phyloP scores from a whole-genome alignment of 2,797 vertebrate genomes.

The Girardinus metallicus region DNA sequence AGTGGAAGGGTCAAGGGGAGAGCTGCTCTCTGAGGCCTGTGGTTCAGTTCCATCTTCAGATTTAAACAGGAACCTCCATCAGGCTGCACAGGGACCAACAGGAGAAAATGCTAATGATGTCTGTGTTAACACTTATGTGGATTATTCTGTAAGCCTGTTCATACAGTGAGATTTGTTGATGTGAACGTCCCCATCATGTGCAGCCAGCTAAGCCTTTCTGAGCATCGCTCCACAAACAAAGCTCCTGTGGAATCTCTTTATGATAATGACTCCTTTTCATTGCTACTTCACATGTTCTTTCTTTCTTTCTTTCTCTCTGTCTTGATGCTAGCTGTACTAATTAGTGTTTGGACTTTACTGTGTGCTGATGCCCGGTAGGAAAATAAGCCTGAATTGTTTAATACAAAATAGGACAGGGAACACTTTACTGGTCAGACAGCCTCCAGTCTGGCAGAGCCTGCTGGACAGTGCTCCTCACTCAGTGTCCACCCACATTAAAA shows the following conservation, averaged over 20 bases:
- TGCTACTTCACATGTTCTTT: neutral
- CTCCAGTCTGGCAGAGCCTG: neutral
- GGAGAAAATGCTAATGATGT: neutral
- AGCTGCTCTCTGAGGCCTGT: neutral
- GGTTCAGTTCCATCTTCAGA: neutral
- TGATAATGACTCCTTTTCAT: neutral
- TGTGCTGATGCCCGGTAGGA: neutral
- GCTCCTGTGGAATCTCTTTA: neutral
- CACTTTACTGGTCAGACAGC: neutral
- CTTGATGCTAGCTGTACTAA: neutral
- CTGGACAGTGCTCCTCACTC: neutral
- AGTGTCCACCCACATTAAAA: conserved; percentile 2
- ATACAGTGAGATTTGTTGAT: neutral
- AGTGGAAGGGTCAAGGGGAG: no score
- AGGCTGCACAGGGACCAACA: neutral
- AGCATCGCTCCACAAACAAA: neutral
- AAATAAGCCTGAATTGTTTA: neutral
- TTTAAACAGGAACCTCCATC: neutral
- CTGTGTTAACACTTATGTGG: neutral
- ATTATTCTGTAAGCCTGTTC: neutral
- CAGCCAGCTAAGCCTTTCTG: neutral
- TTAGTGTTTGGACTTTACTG: neutral
- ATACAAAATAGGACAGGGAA: neutral
- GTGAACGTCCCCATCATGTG: neutral
- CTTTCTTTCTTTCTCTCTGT: neutral